Conservation (phyloP, 2,113 vertebrate genomes). For the Alces alces region DNA sequence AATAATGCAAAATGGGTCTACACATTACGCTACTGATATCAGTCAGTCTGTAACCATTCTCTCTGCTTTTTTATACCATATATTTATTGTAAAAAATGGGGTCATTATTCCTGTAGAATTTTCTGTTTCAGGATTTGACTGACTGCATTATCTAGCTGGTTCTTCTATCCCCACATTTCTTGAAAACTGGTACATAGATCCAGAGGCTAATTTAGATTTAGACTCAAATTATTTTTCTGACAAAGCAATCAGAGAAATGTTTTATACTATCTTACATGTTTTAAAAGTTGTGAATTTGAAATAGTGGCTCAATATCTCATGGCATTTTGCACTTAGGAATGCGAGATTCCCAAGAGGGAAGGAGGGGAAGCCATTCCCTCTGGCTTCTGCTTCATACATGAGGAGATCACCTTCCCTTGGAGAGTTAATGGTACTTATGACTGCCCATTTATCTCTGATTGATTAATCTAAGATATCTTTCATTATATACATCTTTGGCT, state of each 20-base stretch:
- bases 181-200: conserved; percentile 11
- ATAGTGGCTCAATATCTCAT: not conserved
- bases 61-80: not conserved
- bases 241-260: not conserved
- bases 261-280: not conserved
- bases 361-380: not conserved
- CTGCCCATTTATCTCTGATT: not conserved
- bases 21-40: not conserved
- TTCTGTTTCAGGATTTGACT: not conserved
- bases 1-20: not conserved
- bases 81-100: not conserved
- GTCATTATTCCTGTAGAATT: not conserved
- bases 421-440: not conserved
- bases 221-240: not conserved
- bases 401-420: not conserved
- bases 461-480: not conserved
- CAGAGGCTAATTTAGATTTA: conserved; percentile 29
- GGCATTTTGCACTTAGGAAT: not conserved
- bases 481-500: not conserved
- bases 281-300: conserved; percentile 22
- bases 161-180: not conserved
- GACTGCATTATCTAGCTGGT: not conserved
- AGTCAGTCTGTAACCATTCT: not conserved
- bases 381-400: not conserved
- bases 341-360: not conserved